Evolutionary conservation across 2,113 vertebrate genomes (phyloP), one percentile per base, ranked within the genome.

Genomic region (Rhea pennata): DNA sequence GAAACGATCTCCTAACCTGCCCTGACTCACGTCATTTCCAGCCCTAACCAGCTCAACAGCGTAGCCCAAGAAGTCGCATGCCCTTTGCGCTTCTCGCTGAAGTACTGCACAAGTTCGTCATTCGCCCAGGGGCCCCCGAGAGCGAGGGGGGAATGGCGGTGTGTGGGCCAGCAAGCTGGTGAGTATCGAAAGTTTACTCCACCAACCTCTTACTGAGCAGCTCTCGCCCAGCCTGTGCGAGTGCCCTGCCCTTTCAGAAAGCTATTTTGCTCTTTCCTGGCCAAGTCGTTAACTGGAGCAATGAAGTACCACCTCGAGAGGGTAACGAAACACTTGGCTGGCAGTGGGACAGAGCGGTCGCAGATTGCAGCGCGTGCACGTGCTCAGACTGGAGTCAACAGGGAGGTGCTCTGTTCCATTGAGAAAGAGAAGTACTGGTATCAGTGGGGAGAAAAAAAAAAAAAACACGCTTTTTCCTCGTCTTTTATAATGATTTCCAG

Each of bases 401-500:
- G 24, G 50, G 24, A 70, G 48, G 71, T 29, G 12, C 15, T 72
- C 78, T 42, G 70, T 48, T 48, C n/a, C 40, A 4, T 0, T 29
- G 50, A 74, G 15, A 58, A 72, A 69, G 71, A 69, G 66, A 65
- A 77, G 39, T 44, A 46, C 71, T 64, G 9, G 13, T 62, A 73
- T 33, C 33, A 42, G 6, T 6, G 62, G 39, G 23, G 4, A 48
- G 71, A 72, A 62, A 64, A 16, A 20, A 75, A 44, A 10, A 20
- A 44, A 9, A 2, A 6, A 31, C 69, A 80, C 36, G 24, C 7
- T 79, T 85, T 27, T 79, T 36, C 66, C 87, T 89, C 89, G 84
- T 50, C 82, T 71, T 79, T 90, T 86, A 90, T 62, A 94, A 87
- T 95, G 58, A 94, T 90, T 95, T 93, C 54, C 59, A 82, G 64